Conservation (phyloP, 2,797 vertebrate genomes). For the Xenopus petersii region DNA sequence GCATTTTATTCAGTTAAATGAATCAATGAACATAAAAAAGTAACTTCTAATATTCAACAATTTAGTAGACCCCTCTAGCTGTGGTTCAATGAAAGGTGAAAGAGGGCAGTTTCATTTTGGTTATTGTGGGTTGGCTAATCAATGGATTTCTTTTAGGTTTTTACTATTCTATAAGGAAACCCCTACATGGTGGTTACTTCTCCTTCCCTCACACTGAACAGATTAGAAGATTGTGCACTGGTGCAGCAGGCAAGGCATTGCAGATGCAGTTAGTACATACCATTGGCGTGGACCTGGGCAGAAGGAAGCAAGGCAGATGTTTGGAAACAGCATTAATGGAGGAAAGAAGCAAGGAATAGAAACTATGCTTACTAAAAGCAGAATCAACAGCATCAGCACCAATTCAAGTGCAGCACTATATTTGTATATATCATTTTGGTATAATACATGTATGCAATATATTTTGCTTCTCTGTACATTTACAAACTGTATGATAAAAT, state of each 20-base stretch:
- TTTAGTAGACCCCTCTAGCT: too few species aligned
- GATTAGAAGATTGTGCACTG: conserved; percentile 39
- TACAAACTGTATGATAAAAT: too few species aligned
- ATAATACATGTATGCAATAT: too few species aligned
- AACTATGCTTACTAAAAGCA: conserved; percentile 90
- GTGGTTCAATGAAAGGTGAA: too few species aligned
- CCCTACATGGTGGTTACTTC: conserved; percentile 50
- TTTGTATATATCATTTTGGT: background rate
- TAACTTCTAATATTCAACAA: too few species aligned
- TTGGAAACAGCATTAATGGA: conserved; percentile 67
- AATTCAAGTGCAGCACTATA: conserved; percentile 15
- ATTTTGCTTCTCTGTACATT: too few species aligned
- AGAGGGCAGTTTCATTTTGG: too few species aligned
- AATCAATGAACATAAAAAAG: too few species aligned
- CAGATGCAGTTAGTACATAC: conserved; percentile 87
- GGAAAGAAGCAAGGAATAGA: conserved; percentile 86
- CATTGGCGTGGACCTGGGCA: conserved; percentile 89
- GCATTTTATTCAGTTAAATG: too few species aligned
- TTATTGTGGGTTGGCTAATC: too few species aligned
- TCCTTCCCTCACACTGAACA: conserved; percentile 65
- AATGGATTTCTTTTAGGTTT: too few species aligned
- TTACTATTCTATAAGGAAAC: too few species aligned
- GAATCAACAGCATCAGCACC: conserved; percentile 63
- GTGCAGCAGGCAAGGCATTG: conserved; percentile 66
- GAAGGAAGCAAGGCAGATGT: conserved; percentile 79